Evolutionary conservation across 2,888 invertebrate species (phyloP).

Genomic region (Tenthredo livida): DNA sequence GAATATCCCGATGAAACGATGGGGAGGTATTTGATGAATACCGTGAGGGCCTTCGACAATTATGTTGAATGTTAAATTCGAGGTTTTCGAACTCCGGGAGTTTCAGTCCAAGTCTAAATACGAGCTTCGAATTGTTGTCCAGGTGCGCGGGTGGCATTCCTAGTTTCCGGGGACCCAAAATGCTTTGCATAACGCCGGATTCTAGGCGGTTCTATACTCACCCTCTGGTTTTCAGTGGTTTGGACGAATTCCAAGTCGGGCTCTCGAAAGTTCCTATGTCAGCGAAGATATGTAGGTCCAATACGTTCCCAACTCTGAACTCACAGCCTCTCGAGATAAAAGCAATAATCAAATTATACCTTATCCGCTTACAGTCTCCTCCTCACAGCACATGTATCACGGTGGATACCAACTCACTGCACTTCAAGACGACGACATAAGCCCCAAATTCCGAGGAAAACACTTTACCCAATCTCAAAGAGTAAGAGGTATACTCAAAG

Average conservation of each 20-base stretch:
- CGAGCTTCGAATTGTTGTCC: slow-evolving; percentile 40
- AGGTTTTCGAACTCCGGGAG: slow-evolving; percentile 14
- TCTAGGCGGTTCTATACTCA: slow-evolving; percentile 61
- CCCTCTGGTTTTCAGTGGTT: slow-evolving; percentile 70
- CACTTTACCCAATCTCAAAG: neutral
- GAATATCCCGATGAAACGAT: neutral
- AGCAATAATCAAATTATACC: slow-evolving; percentile 25
- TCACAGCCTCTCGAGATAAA: slow-evolving; percentile 15
- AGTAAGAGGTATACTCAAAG: neutral
- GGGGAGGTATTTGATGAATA: neutral
- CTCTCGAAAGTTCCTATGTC: slow-evolving; percentile 35
- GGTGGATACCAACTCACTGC: neutral
- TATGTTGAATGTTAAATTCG: slow-evolving; percentile 24
- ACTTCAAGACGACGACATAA: neutral
- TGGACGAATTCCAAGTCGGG: slow-evolving; percentile 69
- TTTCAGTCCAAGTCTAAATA: slow-evolving; percentile 27
- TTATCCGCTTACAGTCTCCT: neutral
- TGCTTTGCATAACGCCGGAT: slow-evolving; percentile 73
- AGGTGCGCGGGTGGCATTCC: slow-evolving; percentile 8
- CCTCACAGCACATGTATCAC: neutral
- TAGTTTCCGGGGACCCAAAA: slow-evolving; percentile 58
- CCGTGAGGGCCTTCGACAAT: neutral
- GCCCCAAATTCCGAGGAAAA: neutral
- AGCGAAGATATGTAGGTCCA: slow-evolving; percentile 43
- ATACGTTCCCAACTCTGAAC: slow-evolving; percentile 36